A percentile compares a stretch with the other conserved stretches of the same genome.
Evolutionary conservation across 2,797 vertebrate species (phyloP).

Genomic region (Labroides dimidiatus): DNA sequence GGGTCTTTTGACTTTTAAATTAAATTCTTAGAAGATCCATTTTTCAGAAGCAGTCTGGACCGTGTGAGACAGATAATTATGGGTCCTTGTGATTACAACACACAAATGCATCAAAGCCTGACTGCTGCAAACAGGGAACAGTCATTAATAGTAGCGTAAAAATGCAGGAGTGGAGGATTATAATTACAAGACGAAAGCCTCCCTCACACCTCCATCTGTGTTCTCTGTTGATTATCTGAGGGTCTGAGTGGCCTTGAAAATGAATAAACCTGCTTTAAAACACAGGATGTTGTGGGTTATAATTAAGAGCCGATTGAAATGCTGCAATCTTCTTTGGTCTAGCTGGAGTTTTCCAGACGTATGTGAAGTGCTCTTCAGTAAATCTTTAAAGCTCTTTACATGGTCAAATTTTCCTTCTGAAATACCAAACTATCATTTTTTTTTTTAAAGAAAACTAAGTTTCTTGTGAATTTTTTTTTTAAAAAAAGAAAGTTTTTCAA

Average conservation of each 20-base stretch:
- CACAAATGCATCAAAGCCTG: slow-evolving; percentile 62
- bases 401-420: too few species aligned
- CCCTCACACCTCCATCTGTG: slow-evolving; percentile 59
- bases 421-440: background rate
- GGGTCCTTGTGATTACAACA: slow-evolving; percentile 65
- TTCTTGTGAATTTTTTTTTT: background rate
- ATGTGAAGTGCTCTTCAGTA: background rate
- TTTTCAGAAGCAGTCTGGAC: slow-evolving; percentile 63
- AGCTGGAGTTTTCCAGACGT: background rate
- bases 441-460: background rate
- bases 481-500: too few species aligned
- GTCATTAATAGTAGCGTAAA: slow-evolving; percentile 65
- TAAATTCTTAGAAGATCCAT: slow-evolving; percentile 65
- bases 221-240: slow-evolving; percentile 34
- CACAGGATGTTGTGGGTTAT: slow-evolving; percentile 39
- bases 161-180: slow-evolving; percentile 51
- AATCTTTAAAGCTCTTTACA: background rate
- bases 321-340: slow-evolving; percentile 22
- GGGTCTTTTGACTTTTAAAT: slow-evolving; percentile 74
- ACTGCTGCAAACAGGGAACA: slow-evolving; percentile 53
- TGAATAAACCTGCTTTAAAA: slow-evolving; percentile 52
- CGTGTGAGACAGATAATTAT: slow-evolving; percentile 69
- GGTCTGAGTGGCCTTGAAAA: slow-evolving; percentile 44
- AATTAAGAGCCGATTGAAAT: slow-evolving; percentile 57
- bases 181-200: slow-evolving; percentile 58